phyloP scores from a whole-genome alignment of 2,797 vertebrate species.

The Dendrocincla tyrannina region DNA sequence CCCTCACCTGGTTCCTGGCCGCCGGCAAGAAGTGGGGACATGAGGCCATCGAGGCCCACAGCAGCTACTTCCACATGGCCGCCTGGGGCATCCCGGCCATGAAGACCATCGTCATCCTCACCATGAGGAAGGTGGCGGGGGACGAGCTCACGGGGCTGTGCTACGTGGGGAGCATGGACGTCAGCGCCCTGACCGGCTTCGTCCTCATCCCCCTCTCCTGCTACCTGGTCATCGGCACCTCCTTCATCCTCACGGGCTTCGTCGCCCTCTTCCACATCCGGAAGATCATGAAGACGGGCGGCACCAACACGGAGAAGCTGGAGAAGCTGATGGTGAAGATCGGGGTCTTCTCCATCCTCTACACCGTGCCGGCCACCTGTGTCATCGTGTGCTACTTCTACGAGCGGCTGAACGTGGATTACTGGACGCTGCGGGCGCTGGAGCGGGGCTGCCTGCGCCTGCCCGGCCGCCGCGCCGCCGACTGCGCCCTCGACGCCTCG shows the following conservation, averaged over 20 bases:
- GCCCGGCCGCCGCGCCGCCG: conserved; percentile 76
- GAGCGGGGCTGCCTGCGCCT: conserved; percentile 81
- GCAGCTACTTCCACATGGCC: conserved; percentile 97
- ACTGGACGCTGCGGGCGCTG: conserved; percentile 88
- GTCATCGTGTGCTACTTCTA: conserved; percentile 98
- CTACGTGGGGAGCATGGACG: conserved; percentile 92
- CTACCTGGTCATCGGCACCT: conserved; percentile 93
- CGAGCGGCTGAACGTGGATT: conserved; percentile 93
- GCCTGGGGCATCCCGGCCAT: conserved; percentile 96
- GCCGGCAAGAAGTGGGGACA: conserved; percentile 99
- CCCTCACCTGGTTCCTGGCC: conserved; percentile 96
- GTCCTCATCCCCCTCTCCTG: conserved; percentile 94
- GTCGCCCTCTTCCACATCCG: conserved; percentile 98
- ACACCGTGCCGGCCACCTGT: conserved; percentile 95
- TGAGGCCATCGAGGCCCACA: conserved; percentile 95
- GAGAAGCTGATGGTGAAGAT: conserved; percentile 99
- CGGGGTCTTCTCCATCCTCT: conserved; percentile 96
- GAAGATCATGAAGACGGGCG: conserved; percentile 96
- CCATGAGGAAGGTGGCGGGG: conserved; percentile 94
- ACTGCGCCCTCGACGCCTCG: conserved; percentile 89
- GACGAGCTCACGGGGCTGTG: conserved; percentile 96
- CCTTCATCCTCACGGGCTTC: conserved; percentile 95
- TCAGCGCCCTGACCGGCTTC: conserved; percentile 89
- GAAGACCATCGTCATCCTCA: conserved; percentile 95
- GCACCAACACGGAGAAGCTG: conserved; percentile 97